phyloP scores from a whole-genome alignment of 1,140 invertebrate species.

The Caerostris darwini region DNA sequence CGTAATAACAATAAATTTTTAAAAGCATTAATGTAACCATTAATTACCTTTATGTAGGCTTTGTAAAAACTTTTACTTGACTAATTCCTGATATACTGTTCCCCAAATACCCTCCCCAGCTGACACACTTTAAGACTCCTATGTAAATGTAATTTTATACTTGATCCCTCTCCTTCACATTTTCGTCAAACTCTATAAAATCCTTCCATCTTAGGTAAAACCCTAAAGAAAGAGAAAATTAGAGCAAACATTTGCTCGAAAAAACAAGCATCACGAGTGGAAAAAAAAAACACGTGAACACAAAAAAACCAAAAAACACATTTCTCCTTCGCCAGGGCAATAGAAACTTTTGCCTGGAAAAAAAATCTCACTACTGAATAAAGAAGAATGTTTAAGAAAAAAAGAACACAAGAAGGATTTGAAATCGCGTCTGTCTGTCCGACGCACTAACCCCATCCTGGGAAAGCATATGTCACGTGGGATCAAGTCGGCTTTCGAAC shows the following conservation, averaged over 20 bases:
- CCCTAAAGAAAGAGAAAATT: constrained; percentile 29
- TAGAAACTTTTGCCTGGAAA: background rate
- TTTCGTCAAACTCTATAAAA: background rate
- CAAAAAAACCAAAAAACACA: background rate
- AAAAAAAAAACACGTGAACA: background rate
- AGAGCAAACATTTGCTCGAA: constrained; percentile 38
- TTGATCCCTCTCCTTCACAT: background rate
- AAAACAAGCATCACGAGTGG: background rate
- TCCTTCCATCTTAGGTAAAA: background rate
- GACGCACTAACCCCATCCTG: background rate
- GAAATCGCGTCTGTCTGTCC: constrained; percentile 50
- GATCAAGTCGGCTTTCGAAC: constrained; percentile 56
- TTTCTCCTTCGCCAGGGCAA: background rate
- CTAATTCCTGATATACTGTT: too few species aligned
- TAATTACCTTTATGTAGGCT: too few species aligned
- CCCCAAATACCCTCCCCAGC: too few species aligned
- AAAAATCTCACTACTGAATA: constrained; percentile 22
- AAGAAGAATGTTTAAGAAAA: constrained; percentile 52
- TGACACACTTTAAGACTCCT: background rate
- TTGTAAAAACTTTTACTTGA: too few species aligned
- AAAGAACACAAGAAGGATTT: constrained; percentile 41
- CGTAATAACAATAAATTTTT: too few species aligned
- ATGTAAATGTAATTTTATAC: background rate
- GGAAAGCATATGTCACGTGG: constrained; percentile 59
- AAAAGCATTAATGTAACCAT: too few species aligned